These are phyloP conservation scores for Habrosyne pyritoides DNA, from an alignment of 2,888 invertebrate species.

Conservation along the genomic window DNA sequence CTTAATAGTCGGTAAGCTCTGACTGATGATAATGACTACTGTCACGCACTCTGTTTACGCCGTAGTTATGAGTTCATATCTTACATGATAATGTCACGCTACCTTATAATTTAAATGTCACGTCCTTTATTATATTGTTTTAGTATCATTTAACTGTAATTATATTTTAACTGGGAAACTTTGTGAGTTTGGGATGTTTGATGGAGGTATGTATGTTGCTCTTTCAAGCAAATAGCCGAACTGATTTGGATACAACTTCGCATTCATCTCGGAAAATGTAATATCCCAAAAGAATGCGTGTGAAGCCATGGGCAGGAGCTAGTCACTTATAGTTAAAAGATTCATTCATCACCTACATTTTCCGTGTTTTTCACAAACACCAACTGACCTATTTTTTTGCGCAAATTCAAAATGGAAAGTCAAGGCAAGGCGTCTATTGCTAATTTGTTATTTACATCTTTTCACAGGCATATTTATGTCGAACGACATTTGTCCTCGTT, in stretches of 20 bases:
- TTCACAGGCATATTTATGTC: slow-evolving; percentile 7
- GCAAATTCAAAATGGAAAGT: neutral
- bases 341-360: neutral
- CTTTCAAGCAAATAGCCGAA: no score
- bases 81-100: neutral
- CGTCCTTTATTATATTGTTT: neutral
- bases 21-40: neutral
- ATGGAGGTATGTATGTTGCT: no score
- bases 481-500: slow-evolving; percentile 5
- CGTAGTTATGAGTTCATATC: neutral
- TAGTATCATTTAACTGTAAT: no score
- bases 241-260: no score
- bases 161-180: no score
- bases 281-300: no score
- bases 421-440: neutral
- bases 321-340: no score
- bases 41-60: neutral
- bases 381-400: neutral
- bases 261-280: no score
- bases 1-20: neutral
- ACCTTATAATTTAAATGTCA: neutral
- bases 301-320: no score
- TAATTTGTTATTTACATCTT: slow-evolving; percentile 8
- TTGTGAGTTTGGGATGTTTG: no score
- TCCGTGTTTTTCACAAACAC: neutral